Evolutionary conservation across 2,888 invertebrate species (phyloP).

Genomic region (Malachius bipustulatus): DNA sequence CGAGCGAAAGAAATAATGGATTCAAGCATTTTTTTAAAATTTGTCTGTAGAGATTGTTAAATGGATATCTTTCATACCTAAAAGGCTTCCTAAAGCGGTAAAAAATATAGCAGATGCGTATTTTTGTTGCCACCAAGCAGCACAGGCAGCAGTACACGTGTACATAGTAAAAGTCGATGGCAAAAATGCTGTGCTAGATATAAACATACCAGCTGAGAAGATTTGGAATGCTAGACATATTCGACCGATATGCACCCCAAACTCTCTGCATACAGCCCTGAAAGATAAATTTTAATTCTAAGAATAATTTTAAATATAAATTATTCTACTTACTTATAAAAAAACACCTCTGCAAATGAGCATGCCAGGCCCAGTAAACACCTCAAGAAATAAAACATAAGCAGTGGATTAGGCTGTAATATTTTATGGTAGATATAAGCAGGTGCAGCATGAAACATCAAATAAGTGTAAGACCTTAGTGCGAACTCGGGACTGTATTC

Average conservation of each 20-base stretch:
- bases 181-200: slow-evolving; percentile 73
- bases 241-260: slow-evolving; percentile 80
- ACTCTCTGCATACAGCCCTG: slow-evolving; percentile 80
- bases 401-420: slow-evolving; percentile 64
- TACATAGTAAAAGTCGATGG: slow-evolving; percentile 95
- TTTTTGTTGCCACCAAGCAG: slow-evolving; percentile 78
- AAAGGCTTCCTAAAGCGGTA: slow-evolving; percentile 67
- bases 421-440: slow-evolving; percentile 68
- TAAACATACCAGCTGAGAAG: slow-evolving; percentile 85
- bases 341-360: slow-evolving; percentile 78
- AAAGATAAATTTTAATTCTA: slow-evolving; percentile 22
- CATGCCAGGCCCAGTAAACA: slow-evolving; percentile 69
- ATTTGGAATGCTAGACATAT: slow-evolving; percentile 68
- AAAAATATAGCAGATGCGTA: slow-evolving; percentile 71
- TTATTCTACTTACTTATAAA: slow-evolving; percentile 69
- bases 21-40: too few species aligned
- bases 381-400: slow-evolving; percentile 81
- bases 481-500: slow-evolving; percentile 95
- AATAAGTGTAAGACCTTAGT: slow-evolving; percentile 86
- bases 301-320: neutral
- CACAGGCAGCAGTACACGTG: slow-evolving; percentile 68
- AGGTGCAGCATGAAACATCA: slow-evolving; percentile 81
- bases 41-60: too few species aligned
- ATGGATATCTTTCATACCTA: slow-evolving; percentile 43
- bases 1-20: too few species aligned